Percentiles rank a stretch among this genome's conserved stretches.
phyloP scores from a whole-genome alignment of 2,113 vertebrate genomes.

The Antechinus flavipes region DNA sequence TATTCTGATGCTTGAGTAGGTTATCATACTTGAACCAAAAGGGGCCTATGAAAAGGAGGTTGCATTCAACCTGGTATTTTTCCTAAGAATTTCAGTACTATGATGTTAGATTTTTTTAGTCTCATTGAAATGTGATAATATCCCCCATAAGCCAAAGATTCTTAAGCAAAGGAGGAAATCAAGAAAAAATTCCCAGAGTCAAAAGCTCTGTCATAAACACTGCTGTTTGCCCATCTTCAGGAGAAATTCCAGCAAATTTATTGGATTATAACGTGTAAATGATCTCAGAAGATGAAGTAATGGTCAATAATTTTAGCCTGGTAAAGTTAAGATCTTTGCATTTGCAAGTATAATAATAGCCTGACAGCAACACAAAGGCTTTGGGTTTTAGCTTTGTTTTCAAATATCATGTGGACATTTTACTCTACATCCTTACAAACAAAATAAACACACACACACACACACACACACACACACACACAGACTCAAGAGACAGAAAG shows the following conservation, averaged over 20 bases:
- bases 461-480: no score
- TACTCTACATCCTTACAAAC: not conserved
- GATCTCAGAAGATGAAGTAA: not conserved
- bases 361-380: not conserved
- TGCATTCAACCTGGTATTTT: constrained; percentile 16
- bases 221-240: not conserved
- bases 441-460: not conserved
- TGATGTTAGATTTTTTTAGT: not conserved
- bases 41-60: not conserved
- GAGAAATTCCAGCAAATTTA: not conserved
- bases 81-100: not conserved
- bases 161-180: not conserved
- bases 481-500: no score
- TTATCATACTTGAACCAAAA: constrained; percentile 10
- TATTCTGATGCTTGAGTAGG: not conserved
- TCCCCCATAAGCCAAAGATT: constrained; percentile 4
- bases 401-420: not conserved
- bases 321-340: constrained; percentile 16
- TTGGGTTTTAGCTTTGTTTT: constrained; percentile 17
- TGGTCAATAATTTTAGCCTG: constrained; percentile 29
- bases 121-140: not conserved
- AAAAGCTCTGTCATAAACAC: not conserved
- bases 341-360: not conserved
- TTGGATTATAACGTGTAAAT: not conserved
- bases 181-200: not conserved